Percentiles rank a stretch among this genome's conserved stretches.
Evolutionary conservation across 2,797 vertebrate species (phyloP).

Genomic region (Sparus aurata): DNA sequence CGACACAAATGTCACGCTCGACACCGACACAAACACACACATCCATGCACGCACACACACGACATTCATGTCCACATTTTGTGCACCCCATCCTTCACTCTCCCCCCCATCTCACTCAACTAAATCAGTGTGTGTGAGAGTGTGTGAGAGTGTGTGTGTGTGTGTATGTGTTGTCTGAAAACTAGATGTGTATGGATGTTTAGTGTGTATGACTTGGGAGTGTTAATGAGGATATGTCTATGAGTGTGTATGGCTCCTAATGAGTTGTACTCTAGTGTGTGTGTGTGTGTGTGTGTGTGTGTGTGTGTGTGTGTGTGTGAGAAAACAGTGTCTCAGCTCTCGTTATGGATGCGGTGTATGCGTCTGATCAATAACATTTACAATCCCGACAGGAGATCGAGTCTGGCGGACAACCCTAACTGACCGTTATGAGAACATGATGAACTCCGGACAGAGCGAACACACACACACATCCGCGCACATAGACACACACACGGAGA

Average conservation of each 20-base stretch:
- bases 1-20: conserved; percentile 68
- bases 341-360: conserved; percentile 76
- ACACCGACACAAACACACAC: conserved; percentile 58
- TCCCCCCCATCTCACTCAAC: conserved; percentile 64
- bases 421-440: conserved; percentile 85
- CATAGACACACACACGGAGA: conserved; percentile 48
- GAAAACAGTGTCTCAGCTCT: conserved; percentile 71
- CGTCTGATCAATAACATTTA: conserved; percentile 85
- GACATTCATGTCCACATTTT: conserved; percentile 89
- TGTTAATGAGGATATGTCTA: conserved; percentile 79
- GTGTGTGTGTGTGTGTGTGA: conserved; percentile 25
- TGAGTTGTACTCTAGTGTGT: conserved; percentile 64
- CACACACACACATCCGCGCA: conserved; percentile 22
- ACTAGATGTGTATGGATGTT: conserved; percentile 73
- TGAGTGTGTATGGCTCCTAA: conserved; percentile 79
- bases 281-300: conserved; percentile 45
- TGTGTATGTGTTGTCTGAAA: conserved; percentile 65
- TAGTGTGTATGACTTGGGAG: conserved; percentile 73
- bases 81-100: conserved; percentile 69
- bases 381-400: conserved; percentile 82
- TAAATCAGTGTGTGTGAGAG: conserved; percentile 52
- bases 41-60: conserved; percentile 81
- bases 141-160: conserved; percentile 30
- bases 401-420: conserved; percentile 78
- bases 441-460: conserved; percentile 74